A percentile compares a stretch with the other conserved stretches of the same genome.
These are phyloP conservation scores for Oreochromis spilurus DNA, from an alignment of 2,113 vertebrate species.

Conservation along the genomic window DNA sequence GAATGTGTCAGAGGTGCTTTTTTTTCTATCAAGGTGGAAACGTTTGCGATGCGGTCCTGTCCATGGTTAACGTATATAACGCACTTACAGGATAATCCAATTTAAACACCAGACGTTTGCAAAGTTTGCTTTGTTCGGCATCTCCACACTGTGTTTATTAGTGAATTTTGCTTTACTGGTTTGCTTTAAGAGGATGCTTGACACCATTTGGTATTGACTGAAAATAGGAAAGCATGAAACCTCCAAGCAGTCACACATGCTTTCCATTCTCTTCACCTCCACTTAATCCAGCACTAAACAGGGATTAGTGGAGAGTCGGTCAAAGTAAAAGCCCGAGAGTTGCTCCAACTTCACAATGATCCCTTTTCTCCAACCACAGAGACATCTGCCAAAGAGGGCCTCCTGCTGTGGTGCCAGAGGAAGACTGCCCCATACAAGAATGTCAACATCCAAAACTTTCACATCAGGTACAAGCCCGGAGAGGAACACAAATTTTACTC, in stretches of 20 bases:
- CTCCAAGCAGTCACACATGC: neutral
- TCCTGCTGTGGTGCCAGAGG: slow-evolving; percentile 97
- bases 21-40: neutral
- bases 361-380: slow-evolving; percentile 70
- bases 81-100: slow-evolving; percentile 22
- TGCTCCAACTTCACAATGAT: slow-evolving; percentile 10
- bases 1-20: neutral
- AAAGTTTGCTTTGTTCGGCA: neutral
- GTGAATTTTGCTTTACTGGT: neutral
- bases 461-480: slow-evolving; percentile 83
- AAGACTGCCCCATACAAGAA: slow-evolving; percentile 99
- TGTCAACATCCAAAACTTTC: slow-evolving; percentile 99
- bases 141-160: neutral
- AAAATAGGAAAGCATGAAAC: neutral
- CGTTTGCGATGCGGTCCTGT: neutral
- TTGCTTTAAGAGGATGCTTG: neutral
- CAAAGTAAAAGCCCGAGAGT: slow-evolving; percentile 32
- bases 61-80: neutral
- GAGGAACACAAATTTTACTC: neutral
- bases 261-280: slow-evolving; percentile 26
- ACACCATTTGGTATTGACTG: neutral
- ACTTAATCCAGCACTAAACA: slow-evolving; percentile 37
- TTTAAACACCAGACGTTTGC: slow-evolving; percentile 11
- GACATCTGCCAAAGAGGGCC: slow-evolving; percentile 97
- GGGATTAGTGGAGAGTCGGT: slow-evolving; percentile 30